phyloP scores from a whole-genome alignment of 2,888 invertebrate species.

The Gandaritis pyraliata region DNA sequence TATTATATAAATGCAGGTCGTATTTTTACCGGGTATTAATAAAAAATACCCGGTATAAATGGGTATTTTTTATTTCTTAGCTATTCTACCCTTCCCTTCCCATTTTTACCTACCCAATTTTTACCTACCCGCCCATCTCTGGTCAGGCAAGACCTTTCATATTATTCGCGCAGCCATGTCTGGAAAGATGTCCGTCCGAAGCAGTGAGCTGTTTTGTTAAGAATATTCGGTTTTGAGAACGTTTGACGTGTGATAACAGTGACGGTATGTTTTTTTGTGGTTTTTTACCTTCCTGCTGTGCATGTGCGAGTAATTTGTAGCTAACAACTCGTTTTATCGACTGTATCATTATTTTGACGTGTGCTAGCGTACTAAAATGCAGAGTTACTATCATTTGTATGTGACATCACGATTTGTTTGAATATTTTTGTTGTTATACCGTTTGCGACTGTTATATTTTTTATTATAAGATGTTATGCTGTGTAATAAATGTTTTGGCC shows the following conservation, averaged over 20 bases:
- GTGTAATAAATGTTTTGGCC: constrained; percentile 1
- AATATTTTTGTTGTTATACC: constrained; percentile 37
- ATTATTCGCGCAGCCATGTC: constrained; percentile 81
- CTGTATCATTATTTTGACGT: constrained; percentile 39
- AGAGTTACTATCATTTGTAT: constrained; percentile 54
- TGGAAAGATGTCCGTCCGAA: constrained; percentile 63
- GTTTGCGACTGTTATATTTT: constrained; percentile 28
- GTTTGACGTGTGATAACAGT: constrained; percentile 53
- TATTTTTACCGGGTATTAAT: no score
- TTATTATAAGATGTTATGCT: neutral
- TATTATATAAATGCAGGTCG: no score
- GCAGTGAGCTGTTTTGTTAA: constrained; percentile 70
- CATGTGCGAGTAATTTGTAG: constrained; percentile 28
- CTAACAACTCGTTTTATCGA: constrained; percentile 35
- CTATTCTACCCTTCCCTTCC: no score
- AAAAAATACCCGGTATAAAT: no score
- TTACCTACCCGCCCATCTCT: no score
- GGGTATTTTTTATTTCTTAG: no score
- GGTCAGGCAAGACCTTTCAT: constrained; percentile 63
- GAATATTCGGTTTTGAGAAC: constrained; percentile 67
- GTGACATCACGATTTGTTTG: constrained; percentile 51
- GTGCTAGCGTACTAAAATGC: constrained; percentile 50
- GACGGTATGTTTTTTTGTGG: constrained; percentile 59
- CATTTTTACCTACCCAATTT: no score
- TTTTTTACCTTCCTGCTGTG: constrained; percentile 25